Conservation (phyloP, 2,888 invertebrate species). For the Trichopria drosophilae region DNA sequence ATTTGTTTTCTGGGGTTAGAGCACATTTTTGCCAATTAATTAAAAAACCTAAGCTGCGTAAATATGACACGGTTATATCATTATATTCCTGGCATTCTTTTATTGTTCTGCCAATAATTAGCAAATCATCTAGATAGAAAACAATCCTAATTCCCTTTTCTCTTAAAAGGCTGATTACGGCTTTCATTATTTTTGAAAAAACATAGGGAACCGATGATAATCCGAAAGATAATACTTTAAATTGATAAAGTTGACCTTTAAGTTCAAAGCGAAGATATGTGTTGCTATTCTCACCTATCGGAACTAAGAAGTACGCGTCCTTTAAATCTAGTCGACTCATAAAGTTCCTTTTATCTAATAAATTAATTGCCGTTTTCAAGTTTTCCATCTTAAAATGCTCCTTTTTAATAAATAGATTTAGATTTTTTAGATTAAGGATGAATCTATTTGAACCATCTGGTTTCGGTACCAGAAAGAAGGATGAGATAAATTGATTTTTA, state of each 20-base stretch:
- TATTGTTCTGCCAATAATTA: not conserved
- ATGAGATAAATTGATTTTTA: constrained; percentile 16
- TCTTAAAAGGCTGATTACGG: constrained; percentile 23
- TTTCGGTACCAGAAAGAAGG: constrained; percentile 27
- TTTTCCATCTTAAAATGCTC: constrained; percentile 30
- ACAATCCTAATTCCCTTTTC: not conserved
- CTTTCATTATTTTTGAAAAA: constrained; percentile 34
- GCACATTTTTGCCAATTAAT: not conserved
- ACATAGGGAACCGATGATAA: constrained; percentile 30
- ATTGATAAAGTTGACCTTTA: constrained; percentile 26
- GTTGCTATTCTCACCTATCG: constrained; percentile 13
- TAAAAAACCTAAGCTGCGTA: not conserved
- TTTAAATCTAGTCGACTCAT: constrained; percentile 31
- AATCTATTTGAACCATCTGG: constrained; percentile 23
- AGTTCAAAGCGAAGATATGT: constrained; percentile 34
- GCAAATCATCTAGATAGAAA: not conserved
- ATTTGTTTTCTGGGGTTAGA: not conserved
- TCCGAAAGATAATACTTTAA: constrained; percentile 32
- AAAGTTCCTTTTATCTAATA: constrained; percentile 21
- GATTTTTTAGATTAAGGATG: constrained; percentile 26
- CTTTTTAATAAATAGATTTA: constrained; percentile 25
- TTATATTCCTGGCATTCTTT: not conserved
- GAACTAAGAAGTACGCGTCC: constrained; percentile 33
- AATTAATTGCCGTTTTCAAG: constrained; percentile 19
- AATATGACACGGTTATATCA: not conserved